These are phyloP conservation scores for Acromyrmex echinatior DNA, from an alignment of 1,140 invertebrate genomes.

Conservation along the genomic window DNA sequence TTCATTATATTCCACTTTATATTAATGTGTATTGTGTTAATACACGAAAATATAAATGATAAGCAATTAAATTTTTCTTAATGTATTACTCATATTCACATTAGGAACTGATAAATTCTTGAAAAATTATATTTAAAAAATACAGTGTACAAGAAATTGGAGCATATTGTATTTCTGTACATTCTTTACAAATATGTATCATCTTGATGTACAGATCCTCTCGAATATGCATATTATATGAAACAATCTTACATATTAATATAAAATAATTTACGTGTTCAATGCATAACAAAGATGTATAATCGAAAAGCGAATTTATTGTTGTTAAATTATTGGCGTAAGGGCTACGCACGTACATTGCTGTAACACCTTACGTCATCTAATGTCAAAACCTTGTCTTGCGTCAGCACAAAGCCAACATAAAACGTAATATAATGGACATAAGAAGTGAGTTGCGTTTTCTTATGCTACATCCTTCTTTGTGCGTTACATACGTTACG, in stretches of 20 bases:
- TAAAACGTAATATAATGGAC: too few species aligned
- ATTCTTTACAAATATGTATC: constrained; percentile 77
- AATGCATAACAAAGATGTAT: constrained; percentile 70
- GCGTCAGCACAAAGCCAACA: too few species aligned
- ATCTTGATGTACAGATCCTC: constrained; percentile 62
- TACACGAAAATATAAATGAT: constrained; percentile 40
- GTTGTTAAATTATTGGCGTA: constrained; percentile 27
- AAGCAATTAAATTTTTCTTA: constrained; percentile 64
- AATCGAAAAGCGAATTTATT: constrained; percentile 26
- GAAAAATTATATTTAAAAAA: constrained; percentile 66
- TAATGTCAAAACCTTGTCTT: too few species aligned
- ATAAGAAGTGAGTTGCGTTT: too few species aligned
- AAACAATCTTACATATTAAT: constrained; percentile 65
- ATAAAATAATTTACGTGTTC: constrained; percentile 68
- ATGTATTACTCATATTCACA: constrained; percentile 65
- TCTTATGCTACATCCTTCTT: too few species aligned
- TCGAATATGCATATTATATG: constrained; percentile 68
- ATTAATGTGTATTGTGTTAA: constrained; percentile 51
- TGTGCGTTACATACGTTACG: too few species aligned
- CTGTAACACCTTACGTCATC: too few species aligned
- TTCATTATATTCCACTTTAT: constrained; percentile 68
- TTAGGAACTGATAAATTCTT: constrained; percentile 72
- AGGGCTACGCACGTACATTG: background rate
- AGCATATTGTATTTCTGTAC: constrained; percentile 75
- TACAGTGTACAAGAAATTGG: constrained; percentile 69